Evolutionary conservation across 2,113 vertebrate species (phyloP), one percentile per base, ranked within the genome.

Genomic region (Urocolius indicus): DNA sequence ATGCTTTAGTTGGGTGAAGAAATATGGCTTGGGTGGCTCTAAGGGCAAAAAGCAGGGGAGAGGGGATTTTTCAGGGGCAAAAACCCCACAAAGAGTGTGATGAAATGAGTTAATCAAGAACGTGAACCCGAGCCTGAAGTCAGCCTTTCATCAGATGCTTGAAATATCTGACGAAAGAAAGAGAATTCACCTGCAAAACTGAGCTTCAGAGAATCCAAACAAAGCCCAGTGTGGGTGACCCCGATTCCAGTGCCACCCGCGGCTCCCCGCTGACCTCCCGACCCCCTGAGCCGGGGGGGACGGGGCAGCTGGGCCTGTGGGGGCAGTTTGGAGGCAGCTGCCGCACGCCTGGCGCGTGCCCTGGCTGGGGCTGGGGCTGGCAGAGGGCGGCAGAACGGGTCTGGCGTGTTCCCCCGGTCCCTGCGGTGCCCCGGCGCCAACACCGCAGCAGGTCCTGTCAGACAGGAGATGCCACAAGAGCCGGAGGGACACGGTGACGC

Each of bases 401-500:
- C 38, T 0, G 0, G 67, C 30, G 0, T 0, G 49, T 93, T 88
- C 15, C 21, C 38, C 78, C 0, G 0, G 54, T 59, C 18, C n/a
- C 66, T 4, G 89, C 0, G n/a, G 79, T 26, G 67, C 66, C 0
- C 7, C n/a, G 29, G 62, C 1, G 2, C 17, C 8, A 10, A 43
- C 74, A 51, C 79, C 54, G 1, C 13, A 1, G 85, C 58, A 5
- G 52, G 58, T 49, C 59, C n/a, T 15, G 87, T n/a, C 0, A 1
- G 61, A 15, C 66, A 0, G 12, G 71, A 61, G 87, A 6, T 5
- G 46, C 36, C 3, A 0, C 1, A 0, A 19, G 54, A 48, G 72
- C n/a, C 0, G 3, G 54, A 22, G 0, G 5, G 80, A 27, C 13
- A 5, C 0, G 6, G 26, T 18, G 2, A 32, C 0, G 0, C 29